Evolutionary conservation across 1,140 invertebrate species (phyloP).

Genomic region (Vanessa tameamea): DNA sequence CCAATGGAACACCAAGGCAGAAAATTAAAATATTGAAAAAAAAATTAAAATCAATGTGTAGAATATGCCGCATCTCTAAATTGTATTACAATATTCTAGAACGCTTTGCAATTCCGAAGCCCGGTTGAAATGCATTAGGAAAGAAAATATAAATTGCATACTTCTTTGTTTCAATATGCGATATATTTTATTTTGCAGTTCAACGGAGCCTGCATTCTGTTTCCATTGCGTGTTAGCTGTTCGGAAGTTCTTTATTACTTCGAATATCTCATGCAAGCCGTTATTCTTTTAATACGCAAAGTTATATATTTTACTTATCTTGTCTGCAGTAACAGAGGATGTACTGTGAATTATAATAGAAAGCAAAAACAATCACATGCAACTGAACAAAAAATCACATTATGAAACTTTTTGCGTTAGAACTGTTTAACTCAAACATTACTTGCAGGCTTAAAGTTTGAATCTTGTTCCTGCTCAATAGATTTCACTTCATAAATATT

Average conservation of each 20-base stretch:
- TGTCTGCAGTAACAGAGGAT: neutral
- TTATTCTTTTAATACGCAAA: neutral
- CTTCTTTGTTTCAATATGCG: constrained; percentile 26
- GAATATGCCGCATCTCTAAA: neutral
- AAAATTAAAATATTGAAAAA: too few species aligned
- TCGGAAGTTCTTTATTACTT: constrained; percentile 9
- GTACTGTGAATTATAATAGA: neutral
- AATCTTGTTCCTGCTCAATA: too few species aligned
- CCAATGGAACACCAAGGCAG: too few species aligned
- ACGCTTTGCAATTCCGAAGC: constrained; percentile 15
- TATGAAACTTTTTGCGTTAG: too few species aligned
- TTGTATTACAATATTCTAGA: neutral
- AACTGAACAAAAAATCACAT: too few species aligned
- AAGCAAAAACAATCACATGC: too few species aligned
- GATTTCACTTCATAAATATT: too few species aligned
- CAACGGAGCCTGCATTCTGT: constrained; percentile 3
- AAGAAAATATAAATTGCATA: constrained; percentile 18
- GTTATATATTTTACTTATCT: neutral
- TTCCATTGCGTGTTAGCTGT: constrained; percentile 1
- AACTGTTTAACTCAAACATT: too few species aligned
- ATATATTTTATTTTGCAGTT: constrained; percentile 12
- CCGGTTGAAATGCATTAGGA: constrained; percentile 19
- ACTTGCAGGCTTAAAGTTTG: too few species aligned
- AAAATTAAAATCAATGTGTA: neutral
- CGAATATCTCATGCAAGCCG: neutral